Conservation (phyloP, 1,140 invertebrate species). For the Nylanderia fulva region DNA sequence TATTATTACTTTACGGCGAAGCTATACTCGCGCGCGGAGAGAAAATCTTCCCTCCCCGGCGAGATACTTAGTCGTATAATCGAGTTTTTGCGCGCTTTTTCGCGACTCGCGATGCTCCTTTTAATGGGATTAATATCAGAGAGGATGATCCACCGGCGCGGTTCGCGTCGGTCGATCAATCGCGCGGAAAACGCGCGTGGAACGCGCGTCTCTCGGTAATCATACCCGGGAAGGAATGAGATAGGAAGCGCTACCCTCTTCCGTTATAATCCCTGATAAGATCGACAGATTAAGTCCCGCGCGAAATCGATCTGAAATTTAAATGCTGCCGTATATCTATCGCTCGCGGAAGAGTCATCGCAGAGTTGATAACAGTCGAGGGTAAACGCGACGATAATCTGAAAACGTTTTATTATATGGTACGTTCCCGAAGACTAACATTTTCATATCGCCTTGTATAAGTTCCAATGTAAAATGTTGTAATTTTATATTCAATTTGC, state of each 20-base stretch:
- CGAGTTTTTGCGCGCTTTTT: conserved; percentile 54
- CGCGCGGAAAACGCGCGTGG: conserved; percentile 32
- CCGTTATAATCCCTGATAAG: conserved; percentile 25
- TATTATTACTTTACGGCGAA: conserved; percentile 56
- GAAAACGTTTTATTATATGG: not conserved
- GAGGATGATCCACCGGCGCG: conserved; percentile 16
- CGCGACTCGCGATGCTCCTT: conserved; percentile 42
- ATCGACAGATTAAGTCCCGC: conserved; percentile 48
- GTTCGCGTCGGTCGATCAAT: conserved; percentile 10
- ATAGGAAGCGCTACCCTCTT: conserved; percentile 30
- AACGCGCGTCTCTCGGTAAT: conserved; percentile 36
- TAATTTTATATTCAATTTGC: not conserved
- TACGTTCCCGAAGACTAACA: not conserved
- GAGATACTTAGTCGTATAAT: conserved; percentile 58
- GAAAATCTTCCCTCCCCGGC: not conserved
- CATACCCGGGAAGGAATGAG: conserved; percentile 19
- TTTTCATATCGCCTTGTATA: conserved; percentile 6
- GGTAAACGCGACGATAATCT: not conserved
- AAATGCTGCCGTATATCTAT: conserved; percentile 36
- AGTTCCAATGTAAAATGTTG: not conserved
- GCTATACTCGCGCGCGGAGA: conserved; percentile 13
- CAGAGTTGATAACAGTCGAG: not conserved
- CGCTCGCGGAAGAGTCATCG: not conserved
- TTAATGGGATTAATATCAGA: conserved; percentile 53
- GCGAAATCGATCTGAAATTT: conserved; percentile 40